phyloP scores from a whole-genome alignment of 2,113 vertebrate species.

The Aegypius monachus region DNA sequence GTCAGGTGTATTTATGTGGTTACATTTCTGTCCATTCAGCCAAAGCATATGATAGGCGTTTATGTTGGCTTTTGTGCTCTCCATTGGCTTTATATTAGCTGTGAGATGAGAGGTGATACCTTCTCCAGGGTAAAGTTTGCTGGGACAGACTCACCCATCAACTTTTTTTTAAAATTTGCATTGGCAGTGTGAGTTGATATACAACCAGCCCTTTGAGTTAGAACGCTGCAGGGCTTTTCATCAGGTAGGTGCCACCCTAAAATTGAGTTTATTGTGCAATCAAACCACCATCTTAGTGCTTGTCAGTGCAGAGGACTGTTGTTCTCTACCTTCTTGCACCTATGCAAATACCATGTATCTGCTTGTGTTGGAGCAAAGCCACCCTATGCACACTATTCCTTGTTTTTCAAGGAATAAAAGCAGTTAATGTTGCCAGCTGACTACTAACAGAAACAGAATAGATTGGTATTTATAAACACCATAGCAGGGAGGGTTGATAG shows the following conservation, averaged over 20 bases:
- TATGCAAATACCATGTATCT: neutral
- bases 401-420: neutral
- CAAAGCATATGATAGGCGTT: neutral
- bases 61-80: constrained; percentile 11
- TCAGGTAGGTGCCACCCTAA: neutral
- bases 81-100: neutral
- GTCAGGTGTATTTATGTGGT: neutral
- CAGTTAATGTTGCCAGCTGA: neutral
- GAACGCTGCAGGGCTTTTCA: neutral
- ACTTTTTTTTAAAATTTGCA: neutral
- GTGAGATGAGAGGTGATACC: neutral
- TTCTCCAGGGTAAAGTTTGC: neutral
- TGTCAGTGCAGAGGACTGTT: neutral
- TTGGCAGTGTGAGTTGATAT: neutral
- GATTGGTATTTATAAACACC: neutral
- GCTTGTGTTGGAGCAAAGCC: neutral
- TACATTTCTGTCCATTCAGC: neutral
- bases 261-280: neutral
- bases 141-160: neutral
- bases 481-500: neutral
- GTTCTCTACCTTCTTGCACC: neutral
- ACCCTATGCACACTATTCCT: neutral
- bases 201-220: neutral
- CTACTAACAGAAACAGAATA: neutral
- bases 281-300: neutral